Evolutionary conservation across 2,797 vertebrate genomes (phyloP), one percentile per base, ranked within the genome.

Genomic region (Scomberomorus guttatus): DNA sequence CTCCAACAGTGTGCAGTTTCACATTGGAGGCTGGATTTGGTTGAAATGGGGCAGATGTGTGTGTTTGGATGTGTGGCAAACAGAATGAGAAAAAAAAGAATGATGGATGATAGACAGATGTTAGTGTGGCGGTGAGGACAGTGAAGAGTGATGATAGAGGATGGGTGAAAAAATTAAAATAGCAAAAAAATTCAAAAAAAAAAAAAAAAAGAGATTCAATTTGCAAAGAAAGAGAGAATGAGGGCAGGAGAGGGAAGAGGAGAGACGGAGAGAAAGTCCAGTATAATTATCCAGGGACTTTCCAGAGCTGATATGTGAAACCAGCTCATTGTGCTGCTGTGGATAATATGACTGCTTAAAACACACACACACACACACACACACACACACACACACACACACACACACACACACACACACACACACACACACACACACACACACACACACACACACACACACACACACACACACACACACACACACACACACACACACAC

Each of bases 251-350:
- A 72, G 27, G 44, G 81, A 77, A 68, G 61, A 79, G 64, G 66
- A 75, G 58, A 51, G 68, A 63, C 1, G 46, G 29, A 54, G 72
- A 79, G 72, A 87, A 79, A 87, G 89, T 89, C 90, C 89, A 88
- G 86, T 79, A 84, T 88, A 93, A 94, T 91, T 94, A 93, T 94
- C 90, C 89, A 60, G 95, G 95, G 95, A 95, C 93, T 95, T 95
- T 95, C 95, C 95, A 94, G 81, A 82, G 90, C 82, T 89, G 93
- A 93, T 92, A 95, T 93, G 85, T 93, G 92, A 96, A 94, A 95
- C 94, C 85, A 76, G 75, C 87, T 93, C 90, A 92, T 94, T 95
- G 93, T 94, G 90, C 80, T 71, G 76, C 74, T 54, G 68, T 69
- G 84, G 78, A 90, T 89, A 88, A 93, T 87, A 91, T 84, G 72